These are phyloP conservation scores for Clarias macrocephalus DNA, from an alignment of 2,113 vertebrate species.

Conservation along the genomic window DNA sequence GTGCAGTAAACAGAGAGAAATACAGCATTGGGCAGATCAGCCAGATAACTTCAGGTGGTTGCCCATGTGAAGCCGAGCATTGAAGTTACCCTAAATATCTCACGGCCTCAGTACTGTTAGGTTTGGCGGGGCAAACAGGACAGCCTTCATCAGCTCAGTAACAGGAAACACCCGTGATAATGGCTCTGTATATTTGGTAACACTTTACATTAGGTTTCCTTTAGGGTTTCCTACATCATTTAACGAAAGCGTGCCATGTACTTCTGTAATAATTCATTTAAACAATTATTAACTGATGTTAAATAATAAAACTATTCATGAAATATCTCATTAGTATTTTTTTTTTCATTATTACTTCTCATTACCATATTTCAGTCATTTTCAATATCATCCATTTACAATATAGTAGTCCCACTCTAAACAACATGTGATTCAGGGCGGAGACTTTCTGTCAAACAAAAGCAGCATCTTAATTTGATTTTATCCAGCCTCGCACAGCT, in stretches of 20 bases:
- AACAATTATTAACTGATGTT: not conserved
- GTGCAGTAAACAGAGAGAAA: not conserved
- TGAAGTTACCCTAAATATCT: not conserved
- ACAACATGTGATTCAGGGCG: not conserved
- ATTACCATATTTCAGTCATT: not conserved
- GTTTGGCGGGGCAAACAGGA: not conserved
- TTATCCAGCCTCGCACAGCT: not conserved
- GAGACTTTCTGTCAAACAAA: not conserved
- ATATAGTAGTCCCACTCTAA: not conserved
- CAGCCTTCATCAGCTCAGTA: not conserved
- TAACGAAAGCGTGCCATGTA: too few species aligned
- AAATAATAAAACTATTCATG: not conserved
- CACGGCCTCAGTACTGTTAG: not conserved
- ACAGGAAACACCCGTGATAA: constrained; percentile 8
- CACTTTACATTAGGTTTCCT: not conserved
- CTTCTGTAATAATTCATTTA: not conserved
- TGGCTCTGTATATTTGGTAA: not conserved
- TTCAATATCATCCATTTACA: not conserved
- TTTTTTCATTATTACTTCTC: not conserved
- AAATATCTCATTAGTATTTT: not conserved
- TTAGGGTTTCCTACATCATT: not conserved
- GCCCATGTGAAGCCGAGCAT: not conserved
- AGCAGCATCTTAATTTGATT: not conserved
- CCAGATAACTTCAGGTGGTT: constrained; percentile 12
- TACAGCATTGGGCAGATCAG: not conserved